Evolutionary conservation across 1,140 invertebrate species (phyloP).

Genomic region (Anastatus disparis): DNA sequence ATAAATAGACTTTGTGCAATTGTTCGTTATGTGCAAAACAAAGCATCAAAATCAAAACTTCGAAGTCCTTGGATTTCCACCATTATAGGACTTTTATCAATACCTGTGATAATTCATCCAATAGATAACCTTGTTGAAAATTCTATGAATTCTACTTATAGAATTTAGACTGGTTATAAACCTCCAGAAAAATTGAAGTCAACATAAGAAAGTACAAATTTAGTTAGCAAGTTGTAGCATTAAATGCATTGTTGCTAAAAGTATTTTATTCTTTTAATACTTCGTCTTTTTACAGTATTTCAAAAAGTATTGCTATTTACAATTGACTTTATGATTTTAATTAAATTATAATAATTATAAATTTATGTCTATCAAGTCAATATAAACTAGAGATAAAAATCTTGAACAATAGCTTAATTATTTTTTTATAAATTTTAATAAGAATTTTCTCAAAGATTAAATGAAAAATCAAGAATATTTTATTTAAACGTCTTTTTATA

Average conservation of each 20-base stretch:
- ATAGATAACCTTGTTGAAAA: conserved; percentile 86
- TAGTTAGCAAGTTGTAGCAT: not conserved
- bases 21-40: conserved; percentile 69
- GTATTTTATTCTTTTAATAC: conserved; percentile 15
- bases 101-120: conserved; percentile 92
- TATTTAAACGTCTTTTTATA: no score
- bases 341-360: no score
- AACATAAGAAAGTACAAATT: not conserved
- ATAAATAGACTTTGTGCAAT: conserved; percentile 88
- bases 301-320: no score
- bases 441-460: no score
- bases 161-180: conserved; percentile 62
- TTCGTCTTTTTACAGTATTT: not conserved
- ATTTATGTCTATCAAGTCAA: no score
- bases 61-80: conserved; percentile 77
- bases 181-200: conserved; percentile 39
- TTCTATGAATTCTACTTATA: conserved; percentile 80
- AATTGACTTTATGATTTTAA: no score
- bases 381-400: no score
- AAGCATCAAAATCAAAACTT: conserved; percentile 59
- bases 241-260: not conserved
- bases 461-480: no score
- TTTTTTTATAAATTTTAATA: no score
- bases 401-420: no score
- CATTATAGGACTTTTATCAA: conserved; percentile 82